Conservation (phyloP, 2,113 vertebrate genomes). For the Odobenus rosmarus region DNA sequence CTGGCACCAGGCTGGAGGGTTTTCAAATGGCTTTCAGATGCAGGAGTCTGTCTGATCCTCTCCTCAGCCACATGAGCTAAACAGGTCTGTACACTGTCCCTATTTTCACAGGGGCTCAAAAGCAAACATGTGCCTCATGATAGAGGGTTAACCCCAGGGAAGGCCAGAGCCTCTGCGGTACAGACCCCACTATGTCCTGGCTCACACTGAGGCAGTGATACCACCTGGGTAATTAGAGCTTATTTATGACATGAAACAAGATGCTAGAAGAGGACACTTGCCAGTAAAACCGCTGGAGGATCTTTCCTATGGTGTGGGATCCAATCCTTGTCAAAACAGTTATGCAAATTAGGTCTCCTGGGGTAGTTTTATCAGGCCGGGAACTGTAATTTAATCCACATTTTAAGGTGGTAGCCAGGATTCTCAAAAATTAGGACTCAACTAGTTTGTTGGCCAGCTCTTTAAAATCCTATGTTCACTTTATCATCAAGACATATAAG, state of each 20-base stretch:
- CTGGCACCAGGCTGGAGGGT: not conserved
- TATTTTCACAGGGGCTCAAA: not conserved
- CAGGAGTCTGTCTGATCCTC: not conserved
- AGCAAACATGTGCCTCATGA: not conserved
- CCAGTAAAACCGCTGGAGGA: not conserved
- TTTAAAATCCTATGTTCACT: conserved; percentile 24
- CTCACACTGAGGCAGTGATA: not conserved
- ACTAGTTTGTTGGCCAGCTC: not conserved
- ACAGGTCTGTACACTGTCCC: not conserved
- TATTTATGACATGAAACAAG: not conserved
- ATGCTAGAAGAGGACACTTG: not conserved
- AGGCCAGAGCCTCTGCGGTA: not conserved
- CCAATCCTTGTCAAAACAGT: not conserved
- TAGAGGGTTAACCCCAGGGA: not conserved
- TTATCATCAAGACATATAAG: conserved; percentile 19
- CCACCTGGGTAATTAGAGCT: not conserved
- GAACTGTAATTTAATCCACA: not conserved
- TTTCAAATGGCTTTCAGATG: not conserved
- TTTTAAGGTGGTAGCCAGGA: not conserved
- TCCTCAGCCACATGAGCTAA: not conserved
- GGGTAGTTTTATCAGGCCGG: not conserved
- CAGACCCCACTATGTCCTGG: not conserved
- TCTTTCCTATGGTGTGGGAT: not conserved
- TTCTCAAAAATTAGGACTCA: not conserved
- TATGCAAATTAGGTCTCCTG: not conserved